Evolutionary conservation across 2,113 vertebrate species (phyloP).

Genomic region (Sitta europaea): DNA sequence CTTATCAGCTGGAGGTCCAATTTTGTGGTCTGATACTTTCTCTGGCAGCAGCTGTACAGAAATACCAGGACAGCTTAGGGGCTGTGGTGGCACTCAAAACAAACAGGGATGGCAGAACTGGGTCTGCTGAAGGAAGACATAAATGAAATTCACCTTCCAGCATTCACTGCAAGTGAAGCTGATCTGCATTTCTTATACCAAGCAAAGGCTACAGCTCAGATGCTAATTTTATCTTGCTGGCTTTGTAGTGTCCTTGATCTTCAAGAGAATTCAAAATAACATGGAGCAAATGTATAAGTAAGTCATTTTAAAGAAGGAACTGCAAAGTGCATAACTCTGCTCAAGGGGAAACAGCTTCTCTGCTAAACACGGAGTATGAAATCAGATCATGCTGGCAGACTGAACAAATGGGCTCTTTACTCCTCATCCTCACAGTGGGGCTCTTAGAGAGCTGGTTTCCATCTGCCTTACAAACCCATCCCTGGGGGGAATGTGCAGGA

Average conservation of each 20-base stretch:
- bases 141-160: slow-evolving; percentile 45
- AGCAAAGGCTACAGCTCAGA: slow-evolving; percentile 38
- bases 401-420: background rate
- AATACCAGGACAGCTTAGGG: background rate
- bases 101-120: slow-evolving; percentile 37
- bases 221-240: slow-evolving; percentile 64
- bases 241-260: slow-evolving; percentile 61
- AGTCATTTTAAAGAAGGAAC: slow-evolving; percentile 34
- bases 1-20: background rate
- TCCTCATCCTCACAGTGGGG: background rate
- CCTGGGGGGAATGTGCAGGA: background rate
- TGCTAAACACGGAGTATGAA: background rate
- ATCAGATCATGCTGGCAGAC: background rate
- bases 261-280: slow-evolving; percentile 58
- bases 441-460: background rate
- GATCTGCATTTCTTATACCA: slow-evolving; percentile 45
- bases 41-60: background rate
- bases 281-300: slow-evolving; percentile 46
- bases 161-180: background rate
- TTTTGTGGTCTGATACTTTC: background rate
- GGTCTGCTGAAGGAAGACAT: slow-evolving; percentile 15
- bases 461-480: background rate
- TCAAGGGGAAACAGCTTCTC: slow-evolving; percentile 38
- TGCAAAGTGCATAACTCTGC: slow-evolving; percentile 29
- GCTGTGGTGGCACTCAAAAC: background rate